Evolutionary conservation across 2,888 invertebrate species (phyloP).

Genomic region (Ennomos erosarius): DNA sequence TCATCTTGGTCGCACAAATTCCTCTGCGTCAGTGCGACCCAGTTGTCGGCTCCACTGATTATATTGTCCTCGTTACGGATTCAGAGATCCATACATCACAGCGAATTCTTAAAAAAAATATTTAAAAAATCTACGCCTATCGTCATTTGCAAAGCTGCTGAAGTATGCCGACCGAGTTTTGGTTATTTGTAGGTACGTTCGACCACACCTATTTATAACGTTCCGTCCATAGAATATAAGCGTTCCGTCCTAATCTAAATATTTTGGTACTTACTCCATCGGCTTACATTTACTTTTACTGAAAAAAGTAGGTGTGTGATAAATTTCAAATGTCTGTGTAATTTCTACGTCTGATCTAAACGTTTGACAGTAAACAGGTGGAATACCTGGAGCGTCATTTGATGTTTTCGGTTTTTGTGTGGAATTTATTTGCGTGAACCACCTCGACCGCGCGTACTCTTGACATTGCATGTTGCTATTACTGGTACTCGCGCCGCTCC

Average conservation of each 20-base stretch:
- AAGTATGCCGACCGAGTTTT: slow-evolving; percentile 13
- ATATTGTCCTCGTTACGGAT: slow-evolving; percentile 47
- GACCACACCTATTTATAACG: slow-evolving; percentile 24
- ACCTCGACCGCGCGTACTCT: slow-evolving; percentile 59
- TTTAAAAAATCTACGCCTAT: slow-evolving; percentile 13
- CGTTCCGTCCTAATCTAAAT: slow-evolving; percentile 23
- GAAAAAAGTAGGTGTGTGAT: slow-evolving; percentile 28
- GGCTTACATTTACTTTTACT: slow-evolving; percentile 7
- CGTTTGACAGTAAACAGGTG: slow-evolving; percentile 50
- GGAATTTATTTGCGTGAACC: slow-evolving; percentile 53
- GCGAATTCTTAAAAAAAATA: slow-evolving; percentile 12
- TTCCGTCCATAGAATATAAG: too few species aligned
- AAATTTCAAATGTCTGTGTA: slow-evolving; percentile 21
- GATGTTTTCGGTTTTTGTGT: slow-evolving; percentile 59
- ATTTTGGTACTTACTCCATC: slow-evolving; percentile 22
- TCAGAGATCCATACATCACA: slow-evolving; percentile 31
- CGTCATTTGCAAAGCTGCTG: slow-evolving; percentile 14
- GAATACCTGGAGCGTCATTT: slow-evolving; percentile 53
- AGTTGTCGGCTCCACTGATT: slow-evolving; percentile 51
- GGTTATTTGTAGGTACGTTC: slow-evolving; percentile 16
- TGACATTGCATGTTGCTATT: slow-evolving; percentile 73
- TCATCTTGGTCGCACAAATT: slow-evolving; percentile 58
- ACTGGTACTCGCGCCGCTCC: slow-evolving; percentile 44
- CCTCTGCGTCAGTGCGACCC: slow-evolving; percentile 59
- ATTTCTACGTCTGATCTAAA: slow-evolving; percentile 21